Percentiles rank a stretch among this genome's conserved stretches.
These are phyloP conservation scores for Epizoanthus fatuus DNA, from an alignment of 92 coral and sea anemone species.

Conservation along the genomic window DNA sequence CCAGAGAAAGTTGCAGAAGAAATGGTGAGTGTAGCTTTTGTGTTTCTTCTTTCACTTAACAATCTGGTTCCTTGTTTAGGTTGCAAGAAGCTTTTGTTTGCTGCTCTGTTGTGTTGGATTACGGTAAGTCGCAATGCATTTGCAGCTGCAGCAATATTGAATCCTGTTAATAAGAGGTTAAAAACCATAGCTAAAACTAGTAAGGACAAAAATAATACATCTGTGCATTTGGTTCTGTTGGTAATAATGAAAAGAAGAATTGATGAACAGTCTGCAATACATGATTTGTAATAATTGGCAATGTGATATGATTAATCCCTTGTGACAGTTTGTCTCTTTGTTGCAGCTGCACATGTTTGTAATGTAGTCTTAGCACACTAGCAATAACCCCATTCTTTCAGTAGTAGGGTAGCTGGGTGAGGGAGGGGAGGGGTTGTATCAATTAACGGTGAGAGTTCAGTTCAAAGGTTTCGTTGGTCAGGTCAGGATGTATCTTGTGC, in stretches of 20 bases:
- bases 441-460: constrained; percentile 49
- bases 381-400: background rate
- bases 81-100: constrained; percentile 12
- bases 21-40: constrained; percentile 77
- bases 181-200: background rate
- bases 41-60: constrained; percentile 16
- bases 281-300: background rate
- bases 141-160: constrained; percentile 2
- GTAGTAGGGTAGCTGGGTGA: background rate
- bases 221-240: no score
- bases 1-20: constrained; percentile 95
- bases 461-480: constrained; percentile 48
- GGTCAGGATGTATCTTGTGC: constrained; percentile 25
- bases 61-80: constrained; percentile 28
- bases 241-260: no score
- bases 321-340: background rate
- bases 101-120: constrained; percentile 29
- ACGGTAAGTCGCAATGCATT: constrained; percentile 3
- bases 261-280: background rate
- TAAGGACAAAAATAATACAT: no score
- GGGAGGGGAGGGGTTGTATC: background rate
- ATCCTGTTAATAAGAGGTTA: background rate
- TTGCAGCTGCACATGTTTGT: background rate
- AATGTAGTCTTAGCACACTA: background rate
- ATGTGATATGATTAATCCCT: background rate